Conservation (phyloP, 2,888 invertebrate genomes). For the Melieria picta region DNA sequence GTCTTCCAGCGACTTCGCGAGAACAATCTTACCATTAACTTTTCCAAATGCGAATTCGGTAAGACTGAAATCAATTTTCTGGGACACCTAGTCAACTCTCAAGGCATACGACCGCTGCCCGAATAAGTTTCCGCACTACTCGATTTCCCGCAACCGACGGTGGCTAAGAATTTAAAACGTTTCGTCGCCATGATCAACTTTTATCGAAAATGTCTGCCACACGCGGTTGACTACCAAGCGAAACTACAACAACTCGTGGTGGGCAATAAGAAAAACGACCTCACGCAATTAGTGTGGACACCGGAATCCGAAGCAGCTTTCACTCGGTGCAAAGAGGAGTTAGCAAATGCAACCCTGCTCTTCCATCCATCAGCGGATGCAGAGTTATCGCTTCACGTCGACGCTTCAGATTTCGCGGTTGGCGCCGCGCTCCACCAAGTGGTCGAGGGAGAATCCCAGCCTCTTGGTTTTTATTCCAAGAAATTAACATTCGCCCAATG, state of each 20-base stretch:
- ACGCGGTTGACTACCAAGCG: constrained; percentile 2
- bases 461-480: constrained; percentile 41
- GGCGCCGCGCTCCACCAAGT: constrained; percentile 39
- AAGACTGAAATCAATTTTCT: constrained; percentile 24
- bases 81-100: constrained; percentile 35
- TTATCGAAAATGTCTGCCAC: constrained; percentile 16
- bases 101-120: constrained; percentile 39
- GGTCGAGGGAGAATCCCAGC: constrained; percentile 29
- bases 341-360: constrained; percentile 38
- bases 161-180: constrained; percentile 36
- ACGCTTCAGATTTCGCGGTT: constrained; percentile 37
- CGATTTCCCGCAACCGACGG: constrained; percentile 11
- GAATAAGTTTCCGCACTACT: constrained; percentile 23
- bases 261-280: constrained; percentile 41
- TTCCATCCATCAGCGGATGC: constrained; percentile 21
- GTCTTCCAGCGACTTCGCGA: background rate
- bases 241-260: constrained; percentile 32
- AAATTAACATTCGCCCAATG: background rate
- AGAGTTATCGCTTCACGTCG: constrained; percentile 23
- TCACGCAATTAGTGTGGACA: constrained; percentile 34
- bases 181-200: constrained; percentile 40
- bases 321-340: constrained; percentile 29
- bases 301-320: constrained; percentile 31
- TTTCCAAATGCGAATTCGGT: constrained; percentile 33
- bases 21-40: constrained; percentile 22